Conservation (phyloP, 2,888 invertebrate genomes). For the Mythimna ferrago region DNA sequence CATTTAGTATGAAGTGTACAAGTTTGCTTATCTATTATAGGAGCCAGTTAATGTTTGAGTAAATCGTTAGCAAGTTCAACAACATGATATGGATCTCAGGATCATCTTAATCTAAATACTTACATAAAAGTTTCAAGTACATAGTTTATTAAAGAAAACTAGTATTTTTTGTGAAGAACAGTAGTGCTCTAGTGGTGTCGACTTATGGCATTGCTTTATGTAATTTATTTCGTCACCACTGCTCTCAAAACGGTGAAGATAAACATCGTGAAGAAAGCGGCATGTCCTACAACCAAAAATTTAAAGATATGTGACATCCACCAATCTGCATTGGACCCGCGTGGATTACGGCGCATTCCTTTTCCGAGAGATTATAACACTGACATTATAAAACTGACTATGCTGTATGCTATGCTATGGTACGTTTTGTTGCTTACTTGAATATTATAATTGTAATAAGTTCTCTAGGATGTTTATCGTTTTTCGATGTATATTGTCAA, state of each 20-base stretch:
- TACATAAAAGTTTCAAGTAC: conserved; percentile 33
- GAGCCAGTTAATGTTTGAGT: conserved; percentile 39
- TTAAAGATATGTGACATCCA: too few relatives aligned
- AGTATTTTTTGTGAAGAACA: neutral
- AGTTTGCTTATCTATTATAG: conserved; percentile 39
- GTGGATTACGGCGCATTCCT: too few relatives aligned
- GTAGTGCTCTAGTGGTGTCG: too few relatives aligned
- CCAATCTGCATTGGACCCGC: too few relatives aligned
- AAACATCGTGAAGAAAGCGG: too few relatives aligned
- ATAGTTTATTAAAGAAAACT: conserved; percentile 20
- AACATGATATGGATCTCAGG: conserved; percentile 16
- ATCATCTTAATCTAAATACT: conserved; percentile 41
- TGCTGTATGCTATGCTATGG: too few relatives aligned
- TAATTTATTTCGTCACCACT: too few relatives aligned
- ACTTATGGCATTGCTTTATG: too few relatives aligned
- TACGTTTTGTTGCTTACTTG: neutral
- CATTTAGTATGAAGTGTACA: conserved; percentile 37
- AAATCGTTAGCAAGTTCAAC: conserved; percentile 26
- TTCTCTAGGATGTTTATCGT: conserved; percentile 3
- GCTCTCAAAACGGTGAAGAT: too few relatives aligned
- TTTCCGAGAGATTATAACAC: too few relatives aligned
- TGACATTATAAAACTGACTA: too few relatives aligned
- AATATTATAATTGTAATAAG: neutral
- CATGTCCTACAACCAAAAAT: too few relatives aligned
- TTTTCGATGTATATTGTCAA: neutral